Evolutionary conservation across 1,140 invertebrate genomes (phyloP).

Genomic region (Heterodera schachtii): DNA sequence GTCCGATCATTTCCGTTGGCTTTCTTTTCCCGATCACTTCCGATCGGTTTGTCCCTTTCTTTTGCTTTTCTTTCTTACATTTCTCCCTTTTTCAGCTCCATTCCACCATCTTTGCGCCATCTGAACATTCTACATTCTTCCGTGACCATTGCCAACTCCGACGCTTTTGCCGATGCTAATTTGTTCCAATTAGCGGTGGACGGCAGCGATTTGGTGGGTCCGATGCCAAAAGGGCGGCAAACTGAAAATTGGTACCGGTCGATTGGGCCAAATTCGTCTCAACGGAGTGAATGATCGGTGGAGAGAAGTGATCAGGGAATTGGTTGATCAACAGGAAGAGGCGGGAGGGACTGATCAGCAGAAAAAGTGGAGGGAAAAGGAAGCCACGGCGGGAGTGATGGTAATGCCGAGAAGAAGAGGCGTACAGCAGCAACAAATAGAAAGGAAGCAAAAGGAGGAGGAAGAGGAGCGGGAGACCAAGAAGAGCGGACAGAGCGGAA

Average conservation of each 20-base stretch:
- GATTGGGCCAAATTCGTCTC: background rate
- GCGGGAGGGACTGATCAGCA: too few species aligned
- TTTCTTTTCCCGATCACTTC: background rate
- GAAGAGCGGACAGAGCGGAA: too few species aligned
- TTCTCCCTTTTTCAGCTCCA: background rate
- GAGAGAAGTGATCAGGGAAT: background rate
- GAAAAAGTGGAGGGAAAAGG: too few species aligned
- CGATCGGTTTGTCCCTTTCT: background rate
- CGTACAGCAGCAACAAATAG: too few species aligned
- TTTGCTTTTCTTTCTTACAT: background rate
- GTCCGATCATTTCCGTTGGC: too few species aligned
- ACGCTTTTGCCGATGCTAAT: background rate
- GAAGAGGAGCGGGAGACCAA: too few species aligned
- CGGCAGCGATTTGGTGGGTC: background rate
- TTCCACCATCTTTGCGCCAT: background rate
- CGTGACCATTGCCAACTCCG: background rate
- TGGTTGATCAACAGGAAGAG: background rate
- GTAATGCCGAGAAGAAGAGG: too few species aligned
- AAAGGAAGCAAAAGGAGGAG: too few species aligned
- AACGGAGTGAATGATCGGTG: background rate
- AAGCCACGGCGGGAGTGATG: too few species aligned
- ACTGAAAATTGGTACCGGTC: background rate
- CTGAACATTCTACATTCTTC: constrained; percentile 1
- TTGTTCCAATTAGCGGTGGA: constrained; percentile 9
- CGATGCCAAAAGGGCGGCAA: background rate